Evolutionary conservation across 2,888 invertebrate species (phyloP).

Genomic region (Sycophila texana): DNA sequence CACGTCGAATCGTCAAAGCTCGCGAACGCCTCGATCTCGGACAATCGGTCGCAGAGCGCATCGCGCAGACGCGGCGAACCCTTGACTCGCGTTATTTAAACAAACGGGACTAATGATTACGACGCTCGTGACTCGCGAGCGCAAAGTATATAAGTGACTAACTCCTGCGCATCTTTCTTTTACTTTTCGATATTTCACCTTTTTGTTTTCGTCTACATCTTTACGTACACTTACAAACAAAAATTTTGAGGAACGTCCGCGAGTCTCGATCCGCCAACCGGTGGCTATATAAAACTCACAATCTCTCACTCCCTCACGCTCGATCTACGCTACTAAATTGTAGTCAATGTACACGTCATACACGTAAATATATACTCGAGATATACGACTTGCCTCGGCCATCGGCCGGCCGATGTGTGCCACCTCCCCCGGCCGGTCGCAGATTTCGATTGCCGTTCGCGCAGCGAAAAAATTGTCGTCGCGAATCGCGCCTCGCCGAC

Average conservation of each 20-base stretch:
- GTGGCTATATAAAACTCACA: slow-evolving; percentile 18
- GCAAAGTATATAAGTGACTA: no score
- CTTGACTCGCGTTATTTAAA: no score
- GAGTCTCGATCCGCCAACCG: slow-evolving; percentile 40
- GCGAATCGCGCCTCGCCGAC: background rate
- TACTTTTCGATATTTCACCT: no score
- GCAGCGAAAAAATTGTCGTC: background rate
- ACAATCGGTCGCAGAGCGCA: no score
- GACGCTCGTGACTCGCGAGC: no score
- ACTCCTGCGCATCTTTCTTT: no score
- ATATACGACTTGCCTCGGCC: slow-evolving; percentile 39
- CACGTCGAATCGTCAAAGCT: background rate
- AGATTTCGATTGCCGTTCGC: no score
- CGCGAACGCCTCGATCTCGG: no score
- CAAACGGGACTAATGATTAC: no score
- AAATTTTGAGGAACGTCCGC: background rate
- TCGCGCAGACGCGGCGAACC: no score
- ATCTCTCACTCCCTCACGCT: background rate
- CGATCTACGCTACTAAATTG: slow-evolving; percentile 8
- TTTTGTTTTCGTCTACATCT: no score
- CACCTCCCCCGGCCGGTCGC: slow-evolving; percentile 17
- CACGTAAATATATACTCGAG: slow-evolving; percentile 26
- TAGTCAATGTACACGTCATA: slow-evolving; percentile 47
- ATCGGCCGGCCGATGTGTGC: slow-evolving; percentile 16
- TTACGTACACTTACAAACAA: no score